phyloP scores from a whole-genome alignment of 2,113 vertebrate species.

The Steatornis caripensis region DNA sequence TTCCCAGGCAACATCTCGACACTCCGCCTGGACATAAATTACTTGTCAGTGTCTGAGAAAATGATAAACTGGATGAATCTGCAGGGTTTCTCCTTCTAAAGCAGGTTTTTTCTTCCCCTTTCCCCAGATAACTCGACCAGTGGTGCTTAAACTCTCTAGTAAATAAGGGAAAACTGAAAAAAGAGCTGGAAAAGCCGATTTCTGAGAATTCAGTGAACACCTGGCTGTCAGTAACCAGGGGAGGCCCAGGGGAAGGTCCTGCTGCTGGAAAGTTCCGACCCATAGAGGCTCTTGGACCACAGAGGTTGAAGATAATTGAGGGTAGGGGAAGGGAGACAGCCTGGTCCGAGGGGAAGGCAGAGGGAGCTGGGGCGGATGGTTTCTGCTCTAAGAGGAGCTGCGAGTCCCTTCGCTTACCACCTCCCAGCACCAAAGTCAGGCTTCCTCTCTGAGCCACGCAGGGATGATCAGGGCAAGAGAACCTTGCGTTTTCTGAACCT shows the following conservation, averaged over 20 bases:
- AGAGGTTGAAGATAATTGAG: not conserved
- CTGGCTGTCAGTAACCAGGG: too few species aligned
- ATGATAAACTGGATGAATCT: not conserved
- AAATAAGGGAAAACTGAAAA: not conserved
- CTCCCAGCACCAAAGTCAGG: not conserved
- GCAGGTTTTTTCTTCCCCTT: not conserved
- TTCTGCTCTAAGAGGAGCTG: not conserved
- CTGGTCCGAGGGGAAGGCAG: not conserved
- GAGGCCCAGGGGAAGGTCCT: not conserved
- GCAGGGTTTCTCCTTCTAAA: not conserved
- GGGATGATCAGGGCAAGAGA: not conserved
- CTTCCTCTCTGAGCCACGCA: not conserved
- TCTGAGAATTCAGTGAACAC: not conserved
- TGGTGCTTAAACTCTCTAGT: not conserved
- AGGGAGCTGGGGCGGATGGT: not conserved
- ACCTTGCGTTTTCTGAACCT: not conserved
- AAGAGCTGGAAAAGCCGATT: not conserved
- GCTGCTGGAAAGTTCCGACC: not conserved
- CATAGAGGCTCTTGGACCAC: not conserved
- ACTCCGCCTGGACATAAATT: not conserved
- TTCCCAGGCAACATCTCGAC: slow-evolving; percentile 15
- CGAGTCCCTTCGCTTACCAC: not conserved
- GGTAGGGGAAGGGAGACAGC: not conserved
- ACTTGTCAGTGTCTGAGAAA: not conserved
- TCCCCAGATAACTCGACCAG: not conserved